Evolutionary conservation across 2,888 invertebrate species (phyloP), one percentile per base, ranked within the genome.

Genomic region (Harmothoe impar): DNA sequence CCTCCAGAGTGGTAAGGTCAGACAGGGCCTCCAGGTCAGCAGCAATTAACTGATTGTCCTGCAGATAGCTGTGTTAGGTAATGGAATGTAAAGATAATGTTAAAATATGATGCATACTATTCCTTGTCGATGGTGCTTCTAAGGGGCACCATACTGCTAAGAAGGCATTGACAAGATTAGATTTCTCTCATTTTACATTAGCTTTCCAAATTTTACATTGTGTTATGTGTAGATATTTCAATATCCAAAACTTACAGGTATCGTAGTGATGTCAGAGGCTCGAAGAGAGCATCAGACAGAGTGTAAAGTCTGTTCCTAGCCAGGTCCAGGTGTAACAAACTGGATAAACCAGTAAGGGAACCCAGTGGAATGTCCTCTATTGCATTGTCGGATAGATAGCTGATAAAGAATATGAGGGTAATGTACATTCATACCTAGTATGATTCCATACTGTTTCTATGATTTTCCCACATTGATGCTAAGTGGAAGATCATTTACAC

Each of bases 241-340:
- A n/a, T n/a, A n/a, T 43, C 43, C 3, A 43, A 68, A 7, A 93
- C 94, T 93, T 91, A 94, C 94, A 94, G 89, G 15, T 77, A 68
- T 0, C 12, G 56, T 0, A 94, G 91, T 10, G 92, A 89, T 17
- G 92, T 84, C 90, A 94, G 94, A 33, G 84, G 84, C 3, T 20
- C 43, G 43, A 84, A 84, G 52, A 84, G 84, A 1, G 84, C 84
- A 29, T 84, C 84, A 25, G 84, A 17, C 1, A 84, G 84, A 35
- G n/a, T 43, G 43, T 0, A 15, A 1, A 84, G 52, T 43, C 20
- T 84, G 84, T 84, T 84, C 15, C 33, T 52, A 25, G 84, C 29
- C 43, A 84, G 23, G 43, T 84, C 84, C 43, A 84, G 43, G 15
- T 3, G 0, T 7, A 20, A 33, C 43, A 84, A 20, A 43, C 20